A percentile compares a stretch with the other conserved stretches of the same genome.
phyloP scores from a whole-genome alignment of 2,113 vertebrate genomes.

The Macrotus californicus region DNA sequence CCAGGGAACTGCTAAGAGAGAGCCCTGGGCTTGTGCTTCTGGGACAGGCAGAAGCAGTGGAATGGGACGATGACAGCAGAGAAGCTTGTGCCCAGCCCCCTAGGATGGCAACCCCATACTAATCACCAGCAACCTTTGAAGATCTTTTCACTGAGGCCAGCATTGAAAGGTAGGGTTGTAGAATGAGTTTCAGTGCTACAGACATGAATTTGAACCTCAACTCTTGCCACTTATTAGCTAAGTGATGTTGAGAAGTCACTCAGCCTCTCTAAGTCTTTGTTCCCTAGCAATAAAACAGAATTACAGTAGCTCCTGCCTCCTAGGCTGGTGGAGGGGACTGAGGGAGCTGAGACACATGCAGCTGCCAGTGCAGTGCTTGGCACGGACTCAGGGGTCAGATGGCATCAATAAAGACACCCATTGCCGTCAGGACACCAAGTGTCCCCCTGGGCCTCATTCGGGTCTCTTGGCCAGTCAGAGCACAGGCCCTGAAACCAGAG shows the following conservation, averaged over 20 bases:
- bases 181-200: not conserved
- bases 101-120: rapidly evolving
- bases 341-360: not conserved
- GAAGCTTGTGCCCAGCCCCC: not conserved
- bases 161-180: not conserved
- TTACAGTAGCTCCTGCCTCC: no score
- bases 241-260: not conserved
- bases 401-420: rapidly evolving
- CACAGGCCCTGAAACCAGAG: not conserved
- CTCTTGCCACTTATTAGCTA: not conserved
- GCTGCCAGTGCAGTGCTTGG: not conserved
- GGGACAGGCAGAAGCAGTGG: not conserved
- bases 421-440: rapidly evolving
- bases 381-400: not conserved
- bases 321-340: not conserved
- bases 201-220: not conserved
- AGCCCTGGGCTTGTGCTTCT: not conserved
- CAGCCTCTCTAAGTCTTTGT: not conserved
- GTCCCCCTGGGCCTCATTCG: not conserved
- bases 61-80: rapidly evolving
- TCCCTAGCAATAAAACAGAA: not conserved
- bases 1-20: not conserved
- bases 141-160: not conserved
- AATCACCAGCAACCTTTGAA: not conserved
- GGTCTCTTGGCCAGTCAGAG: not conserved